Percentiles rank a stretch among this genome's conserved stretches.
Evolutionary conservation across 2,113 vertebrate genomes (phyloP).

Genomic region (Salminus brasiliensis): DNA sequence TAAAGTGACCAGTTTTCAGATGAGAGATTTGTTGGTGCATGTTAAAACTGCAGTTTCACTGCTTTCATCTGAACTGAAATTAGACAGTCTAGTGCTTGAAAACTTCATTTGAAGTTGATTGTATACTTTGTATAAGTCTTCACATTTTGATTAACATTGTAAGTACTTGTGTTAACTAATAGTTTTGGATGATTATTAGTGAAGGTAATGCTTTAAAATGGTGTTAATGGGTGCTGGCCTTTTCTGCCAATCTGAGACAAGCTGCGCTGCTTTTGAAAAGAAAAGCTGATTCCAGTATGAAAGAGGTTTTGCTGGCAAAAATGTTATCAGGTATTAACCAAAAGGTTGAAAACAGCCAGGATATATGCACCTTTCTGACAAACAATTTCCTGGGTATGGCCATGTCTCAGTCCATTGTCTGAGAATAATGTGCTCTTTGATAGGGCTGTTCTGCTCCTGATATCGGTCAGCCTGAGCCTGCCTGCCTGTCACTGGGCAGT

Average conservation of each 20-base stretch:
- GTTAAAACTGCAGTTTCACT: too few relatives aligned
- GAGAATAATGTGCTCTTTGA: conserved; percentile 13
- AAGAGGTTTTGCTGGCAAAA: neutral
- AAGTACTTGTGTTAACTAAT: too few relatives aligned
- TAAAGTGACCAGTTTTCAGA: too few relatives aligned
- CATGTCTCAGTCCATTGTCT: neutral
- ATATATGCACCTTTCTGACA: neutral
- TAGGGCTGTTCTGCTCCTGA: neutral
- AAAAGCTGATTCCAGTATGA: neutral
- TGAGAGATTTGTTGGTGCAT: too few relatives aligned
- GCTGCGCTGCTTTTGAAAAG: neutral
- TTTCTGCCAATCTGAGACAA: too few relatives aligned
- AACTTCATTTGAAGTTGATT: too few relatives aligned
- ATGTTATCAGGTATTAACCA: neutral
- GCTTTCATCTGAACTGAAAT: too few relatives aligned
- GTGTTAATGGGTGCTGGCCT: neutral
- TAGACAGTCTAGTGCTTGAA: too few relatives aligned
- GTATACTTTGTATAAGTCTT: too few relatives aligned
- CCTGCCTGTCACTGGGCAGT: conserved; percentile 28
- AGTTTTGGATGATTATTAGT: too few relatives aligned
- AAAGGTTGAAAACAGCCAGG: neutral
- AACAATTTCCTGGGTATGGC: neutral
- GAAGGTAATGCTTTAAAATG: neutral
- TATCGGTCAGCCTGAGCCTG: conserved; percentile 3
- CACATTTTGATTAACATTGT: too few relatives aligned